These are phyloP conservation scores for Drosophila setifemur DNA, from an alignment of 1,140 invertebrate genomes.

Conservation along the genomic window DNA sequence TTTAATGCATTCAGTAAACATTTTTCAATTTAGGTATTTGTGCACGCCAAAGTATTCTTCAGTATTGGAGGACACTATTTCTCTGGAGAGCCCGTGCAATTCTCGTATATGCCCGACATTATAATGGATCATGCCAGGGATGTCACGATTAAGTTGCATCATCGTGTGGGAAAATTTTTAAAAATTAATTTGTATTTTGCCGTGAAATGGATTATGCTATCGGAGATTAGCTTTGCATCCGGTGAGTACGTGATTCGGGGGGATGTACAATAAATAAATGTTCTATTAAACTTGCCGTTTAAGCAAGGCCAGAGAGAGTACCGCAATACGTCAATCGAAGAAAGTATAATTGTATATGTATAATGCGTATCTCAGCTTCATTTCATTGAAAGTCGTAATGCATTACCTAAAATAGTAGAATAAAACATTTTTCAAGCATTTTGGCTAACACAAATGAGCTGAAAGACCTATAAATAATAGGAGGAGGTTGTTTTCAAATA, in stretches of 20 bases:
- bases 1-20: not conserved
- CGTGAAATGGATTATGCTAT: constrained; percentile 93
- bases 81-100: constrained; percentile 84
- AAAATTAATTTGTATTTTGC: constrained; percentile 93
- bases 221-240: constrained; percentile 92
- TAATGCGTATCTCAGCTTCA: constrained; percentile 81
- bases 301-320: constrained; percentile 6
- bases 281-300: constrained; percentile 59
- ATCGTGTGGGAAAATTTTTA: constrained; percentile 89
- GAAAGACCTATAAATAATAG: not conserved
- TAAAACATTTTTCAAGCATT: constrained; percentile 74
- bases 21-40: constrained; percentile 85
- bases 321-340: not conserved
- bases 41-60: constrained; percentile 88
- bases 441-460: constrained; percentile 67
- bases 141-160: constrained; percentile 91
- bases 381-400: constrained; percentile 59
- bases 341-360: constrained; percentile 41
- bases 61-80: constrained; percentile 89
- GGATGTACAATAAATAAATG: constrained; percentile 20
- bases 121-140: constrained; percentile 92
- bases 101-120: constrained; percentile 90
- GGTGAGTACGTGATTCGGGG: constrained; percentile 83
- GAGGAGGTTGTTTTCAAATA: not conserved
- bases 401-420: constrained; percentile 50